Percentiles rank a stretch among this genome's conserved stretches.
Conservation (phyloP, 1,140 invertebrate genomes). For the Drosophila micromelanica region DNA sequence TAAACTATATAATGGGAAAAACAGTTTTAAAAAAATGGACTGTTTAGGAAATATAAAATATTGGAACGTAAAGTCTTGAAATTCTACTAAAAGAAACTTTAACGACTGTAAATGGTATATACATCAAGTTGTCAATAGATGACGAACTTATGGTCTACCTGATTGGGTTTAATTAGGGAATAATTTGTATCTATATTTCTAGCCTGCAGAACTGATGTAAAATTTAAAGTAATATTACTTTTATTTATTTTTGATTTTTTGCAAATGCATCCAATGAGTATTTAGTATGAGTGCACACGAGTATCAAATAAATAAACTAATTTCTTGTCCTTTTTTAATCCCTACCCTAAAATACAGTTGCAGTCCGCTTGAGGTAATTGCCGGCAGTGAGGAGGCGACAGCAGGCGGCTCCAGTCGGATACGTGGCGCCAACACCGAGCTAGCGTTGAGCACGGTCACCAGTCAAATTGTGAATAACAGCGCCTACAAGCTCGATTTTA, state of each 20-base stretch:
- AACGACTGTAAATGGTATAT: too few species aligned
- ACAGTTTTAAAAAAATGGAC: too few species aligned
- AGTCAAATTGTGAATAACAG: constrained; percentile 71
- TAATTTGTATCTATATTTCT: not conserved
- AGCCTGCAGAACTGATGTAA: constrained; percentile 12
- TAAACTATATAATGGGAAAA: too few species aligned
- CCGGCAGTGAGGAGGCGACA: constrained; percentile 35
- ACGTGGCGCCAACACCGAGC: constrained; percentile 60
- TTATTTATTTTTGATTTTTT: not conserved
- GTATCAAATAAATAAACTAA: not conserved
- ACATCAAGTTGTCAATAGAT: too few species aligned
- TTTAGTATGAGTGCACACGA: constrained; percentile 4
- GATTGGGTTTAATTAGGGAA: too few species aligned
- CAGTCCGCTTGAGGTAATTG: constrained; percentile 59
- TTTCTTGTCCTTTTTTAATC: not conserved
- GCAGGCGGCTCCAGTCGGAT: constrained; percentile 39
- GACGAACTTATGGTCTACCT: too few species aligned
- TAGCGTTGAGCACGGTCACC: constrained; percentile 67
- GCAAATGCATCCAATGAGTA: constrained; percentile 23
- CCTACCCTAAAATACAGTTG: constrained; percentile 39
- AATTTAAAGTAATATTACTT: not conserved
- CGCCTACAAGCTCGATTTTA: constrained; percentile 73
- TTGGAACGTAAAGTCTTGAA: too few species aligned
- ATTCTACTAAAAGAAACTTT: too few species aligned
- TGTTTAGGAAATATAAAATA: too few species aligned